Conservation (phyloP, 2,113 vertebrate genomes). For the Falcunculus frontatus region DNA sequence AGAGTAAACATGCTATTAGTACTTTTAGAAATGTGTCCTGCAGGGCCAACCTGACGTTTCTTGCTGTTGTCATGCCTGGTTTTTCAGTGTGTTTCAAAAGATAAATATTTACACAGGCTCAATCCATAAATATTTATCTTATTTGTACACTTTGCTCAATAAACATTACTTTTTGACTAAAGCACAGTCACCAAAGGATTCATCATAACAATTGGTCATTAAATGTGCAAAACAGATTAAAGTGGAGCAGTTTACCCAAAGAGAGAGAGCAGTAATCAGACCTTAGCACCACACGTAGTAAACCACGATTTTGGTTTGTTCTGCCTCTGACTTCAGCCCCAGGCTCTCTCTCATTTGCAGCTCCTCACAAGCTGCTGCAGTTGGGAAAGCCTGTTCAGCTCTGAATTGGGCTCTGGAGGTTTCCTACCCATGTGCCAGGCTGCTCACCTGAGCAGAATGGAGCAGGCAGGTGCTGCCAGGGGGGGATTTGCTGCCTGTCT, state of each 20-base stretch:
- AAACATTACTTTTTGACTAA: neutral
- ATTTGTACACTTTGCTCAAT: neutral
- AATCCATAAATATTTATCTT: neutral
- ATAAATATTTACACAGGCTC: constrained; percentile 1
- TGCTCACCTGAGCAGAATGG: neutral
- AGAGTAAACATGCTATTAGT: neutral
- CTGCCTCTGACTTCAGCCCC: neutral
- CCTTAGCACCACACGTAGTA: fast-evolving
- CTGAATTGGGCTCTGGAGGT: neutral
- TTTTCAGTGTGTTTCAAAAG: neutral
- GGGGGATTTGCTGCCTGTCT: neutral
- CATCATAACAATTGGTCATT: neutral
- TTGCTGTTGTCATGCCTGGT: neutral
- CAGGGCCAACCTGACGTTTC: neutral
- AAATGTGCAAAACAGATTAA: neutral
- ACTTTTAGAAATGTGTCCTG: neutral
- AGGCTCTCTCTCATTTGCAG: fast-evolving
- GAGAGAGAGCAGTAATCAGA: neutral
- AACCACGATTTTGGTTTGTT: neutral
- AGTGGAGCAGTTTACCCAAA: neutral
- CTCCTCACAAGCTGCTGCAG: neutral
- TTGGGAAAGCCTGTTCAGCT: neutral
- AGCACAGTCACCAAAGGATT: neutral
- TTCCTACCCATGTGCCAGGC: neutral
- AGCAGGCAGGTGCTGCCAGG: neutral